phyloP scores from a whole-genome alignment of 2,888 invertebrate genomes.

The Noctua pronuba region DNA sequence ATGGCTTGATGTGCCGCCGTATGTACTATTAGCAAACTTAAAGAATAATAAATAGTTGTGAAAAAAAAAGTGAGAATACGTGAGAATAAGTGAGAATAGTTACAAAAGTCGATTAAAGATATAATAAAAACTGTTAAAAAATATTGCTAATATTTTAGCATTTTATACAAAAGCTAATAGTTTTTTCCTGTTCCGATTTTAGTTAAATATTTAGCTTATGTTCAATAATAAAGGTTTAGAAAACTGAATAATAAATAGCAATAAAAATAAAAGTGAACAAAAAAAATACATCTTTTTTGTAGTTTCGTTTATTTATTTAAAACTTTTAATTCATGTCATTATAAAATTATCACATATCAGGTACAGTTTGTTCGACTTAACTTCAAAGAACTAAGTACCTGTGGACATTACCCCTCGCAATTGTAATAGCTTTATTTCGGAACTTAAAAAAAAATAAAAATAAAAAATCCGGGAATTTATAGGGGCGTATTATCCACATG shows the following conservation, averaged over 20 bases:
- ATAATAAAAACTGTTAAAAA: background rate
- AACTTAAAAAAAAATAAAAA: too few relatives aligned
- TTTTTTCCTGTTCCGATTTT: background rate
- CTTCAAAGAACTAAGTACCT: too few relatives aligned
- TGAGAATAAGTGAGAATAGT: background rate
- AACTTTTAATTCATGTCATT: background rate
- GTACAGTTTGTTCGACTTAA: background rate
- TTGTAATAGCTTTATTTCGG: too few relatives aligned
- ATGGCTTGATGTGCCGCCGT: too few relatives aligned
- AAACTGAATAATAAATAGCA: background rate
- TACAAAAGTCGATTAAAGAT: background rate
- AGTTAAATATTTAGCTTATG: background rate
- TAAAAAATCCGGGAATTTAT: too few relatives aligned
- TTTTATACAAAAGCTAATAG: background rate
- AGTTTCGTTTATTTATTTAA: background rate
- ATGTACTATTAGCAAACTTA: background rate
- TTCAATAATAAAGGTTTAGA: background rate
- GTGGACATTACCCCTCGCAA: too few relatives aligned
- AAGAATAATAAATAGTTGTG: background rate
- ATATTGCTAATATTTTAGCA: too few relatives aligned
- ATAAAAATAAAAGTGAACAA: background rate
- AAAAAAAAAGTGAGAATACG: too few relatives aligned
- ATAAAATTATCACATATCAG: background rate
- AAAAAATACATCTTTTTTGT: background rate
- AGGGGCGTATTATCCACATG: too few relatives aligned